Base-by-base conservation (phyloP, 2,888 invertebrate genomes). In the Sepioteuthis lessoniana region DNA sequence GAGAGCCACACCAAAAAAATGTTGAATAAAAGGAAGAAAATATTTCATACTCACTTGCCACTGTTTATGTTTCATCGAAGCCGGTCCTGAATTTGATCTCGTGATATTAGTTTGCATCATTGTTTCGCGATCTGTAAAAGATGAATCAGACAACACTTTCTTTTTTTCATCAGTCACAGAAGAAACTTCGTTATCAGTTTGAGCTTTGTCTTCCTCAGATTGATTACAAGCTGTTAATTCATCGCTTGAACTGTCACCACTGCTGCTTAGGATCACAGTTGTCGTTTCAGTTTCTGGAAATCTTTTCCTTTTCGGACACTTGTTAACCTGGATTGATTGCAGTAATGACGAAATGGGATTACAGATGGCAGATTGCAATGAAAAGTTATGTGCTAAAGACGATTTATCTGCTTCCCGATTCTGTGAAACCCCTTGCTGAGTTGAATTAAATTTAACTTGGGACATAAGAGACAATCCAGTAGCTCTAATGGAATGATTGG, bases 401-500 rank as follows among this genome's bases (percentile, higher is more conserved):
- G 76, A 76, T 76, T 35, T 55, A 16, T 76, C 25, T 13, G 76
- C 25, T n/a, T 76, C 76, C 35, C 76, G 76, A n/a, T 35, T 76
- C 25, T 76, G 76, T 76, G 76, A 76, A 35, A 13, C n/a, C n/a
- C 76, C 76, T 76, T 76, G 55, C 5, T 21, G n/a, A 4, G 76
- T 35, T n/a, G n/a, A 13, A 35, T 35, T 35, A 16, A 76, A 10
- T 76, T 76, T 76, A n/a, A n/a, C 16, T 2, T 76, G n/a, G n/a
- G 76, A 76, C 76, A 76, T 76, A 13, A 76, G 76, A n/a, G 76
- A 76, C 19, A 76, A 76, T 76, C 92, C 92, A 31, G 92, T 92
- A 13, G 35, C 47, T 47, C 92, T 46, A 46, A 92, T 92, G 42
- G 92, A 92, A 92, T 92, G 92, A 31, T 92, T 92, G 7, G 46